These are phyloP conservation scores for Smithornis capensis DNA, from an alignment of 2,113 vertebrate genomes.

Conservation along the genomic window DNA sequence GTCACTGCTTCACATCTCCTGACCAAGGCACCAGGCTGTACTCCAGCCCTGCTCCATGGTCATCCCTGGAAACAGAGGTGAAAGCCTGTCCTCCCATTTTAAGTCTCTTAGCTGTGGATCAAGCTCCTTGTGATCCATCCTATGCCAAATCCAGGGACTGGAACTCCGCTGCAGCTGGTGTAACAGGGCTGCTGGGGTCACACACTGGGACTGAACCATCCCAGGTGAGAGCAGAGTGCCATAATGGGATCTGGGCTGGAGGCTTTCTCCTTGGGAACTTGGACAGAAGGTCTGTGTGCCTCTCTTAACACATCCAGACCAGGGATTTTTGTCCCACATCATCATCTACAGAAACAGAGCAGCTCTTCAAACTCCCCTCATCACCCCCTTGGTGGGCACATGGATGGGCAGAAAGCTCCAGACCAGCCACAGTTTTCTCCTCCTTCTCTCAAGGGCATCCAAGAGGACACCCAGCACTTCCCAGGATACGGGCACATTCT, in stretches of 20 bases:
- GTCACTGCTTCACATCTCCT: not conserved
- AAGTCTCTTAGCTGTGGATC: not conserved
- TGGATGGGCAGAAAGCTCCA: not conserved
- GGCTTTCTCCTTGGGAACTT: not conserved
- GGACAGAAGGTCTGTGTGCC: not conserved
- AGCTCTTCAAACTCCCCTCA: not conserved
- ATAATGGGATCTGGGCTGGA: fast-evolving
- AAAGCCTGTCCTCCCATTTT: not conserved
- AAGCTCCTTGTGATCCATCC: not conserved
- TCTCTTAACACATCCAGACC: not conserved
- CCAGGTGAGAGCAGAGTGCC: not conserved
- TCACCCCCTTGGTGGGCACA: not conserved
- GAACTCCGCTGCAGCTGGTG: not conserved
- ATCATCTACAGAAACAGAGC: not conserved
- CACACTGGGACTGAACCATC: not conserved
- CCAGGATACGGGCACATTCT: fast-evolving
- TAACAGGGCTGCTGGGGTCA: not conserved
- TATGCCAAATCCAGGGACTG: fast-evolving
- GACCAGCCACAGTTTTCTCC: not conserved
- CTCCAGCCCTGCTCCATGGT: fast-evolving
- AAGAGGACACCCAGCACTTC: not conserved
- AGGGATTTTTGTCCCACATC: not conserved
- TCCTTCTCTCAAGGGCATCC: not conserved
- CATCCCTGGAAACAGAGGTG: not conserved
- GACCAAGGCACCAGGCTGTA: not conserved